Evolutionary conservation across 2,888 invertebrate species (phyloP), one percentile per base, ranked within the genome.

Genomic region (Drosophila maculinotata): DNA sequence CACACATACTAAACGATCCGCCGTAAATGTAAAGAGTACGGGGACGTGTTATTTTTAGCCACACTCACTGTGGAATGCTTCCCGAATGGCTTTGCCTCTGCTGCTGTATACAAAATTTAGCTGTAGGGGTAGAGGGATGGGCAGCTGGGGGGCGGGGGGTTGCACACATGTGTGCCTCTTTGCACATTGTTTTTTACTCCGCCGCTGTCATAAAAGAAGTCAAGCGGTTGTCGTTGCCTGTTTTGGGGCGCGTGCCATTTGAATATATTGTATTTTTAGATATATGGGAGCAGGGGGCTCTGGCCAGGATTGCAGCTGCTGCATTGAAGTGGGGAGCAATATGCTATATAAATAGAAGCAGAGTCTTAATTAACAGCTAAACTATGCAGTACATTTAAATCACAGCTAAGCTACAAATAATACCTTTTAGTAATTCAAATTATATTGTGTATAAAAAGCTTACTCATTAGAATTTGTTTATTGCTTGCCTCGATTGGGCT

Each of bases 11-110:
- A 38, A 77, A 42, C 77, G 59, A 66, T 73, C 59, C 57, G 54
- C 76, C 62, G 69, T 68, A 58, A 82, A 76, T 87, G 76, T 68
- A 79, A 81, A 87, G 87, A 78, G 69, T 65, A 68, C 72, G 79
- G 62, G 39, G 51, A 2, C 39, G 62, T n/a, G n/a, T 69, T 81
- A 81, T 81, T 79, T 85, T 56, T 81, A 81, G 87, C 51, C 59
- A 67, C 72, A 82, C 76, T 82, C 79, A 53, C 60, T 48, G 59
- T 45, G 64, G 76, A 87, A 85, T 85, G 72, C 69, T 82, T 79
- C 56, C 59, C 79, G 71, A 79, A 85, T 71, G 57, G 65, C 63
- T 62, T 54, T 39, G 62, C 60, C 47, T 56, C 56, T 49, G 35
- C 33, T 26, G 53, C 63, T 76, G 73, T 51, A 65, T 35, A 36